Evolutionary conservation across 2,797 vertebrate genomes (phyloP), one percentile per base, ranked within the genome.

Genomic region (Esox masquinongy): DNA sequence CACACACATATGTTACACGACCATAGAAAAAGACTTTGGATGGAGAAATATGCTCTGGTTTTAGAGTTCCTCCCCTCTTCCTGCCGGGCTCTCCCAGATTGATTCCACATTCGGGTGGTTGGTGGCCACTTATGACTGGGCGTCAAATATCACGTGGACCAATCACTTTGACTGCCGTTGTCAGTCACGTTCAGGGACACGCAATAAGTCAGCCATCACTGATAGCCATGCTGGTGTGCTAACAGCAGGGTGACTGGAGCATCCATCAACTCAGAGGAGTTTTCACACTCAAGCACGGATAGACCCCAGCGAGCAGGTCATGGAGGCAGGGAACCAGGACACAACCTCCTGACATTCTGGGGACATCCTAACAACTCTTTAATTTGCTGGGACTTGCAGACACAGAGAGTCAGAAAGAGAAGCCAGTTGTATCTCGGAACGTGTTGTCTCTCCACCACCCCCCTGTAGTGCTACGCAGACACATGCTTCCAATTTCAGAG

Each of bases 41-140:
- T 81, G 77, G 81, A 78, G 79, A 80, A 77, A 76, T 81, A 59
- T 80, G 75, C 72, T 87, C 64, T 77, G 51, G 77, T 79, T 78
- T 77, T 76, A 71, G 51, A 22, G 24, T 66, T 74, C 24, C 66
- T 63, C 68, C 67, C 24, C 63, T n/a, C n/a, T 79, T 79, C 51
- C 26, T 69, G 63, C 71, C 77, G 77, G 59, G 59, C 39, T 69
- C 70, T 43, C 61, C 68, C 75, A 80, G 82, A 86, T 79, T 85
- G 79, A 84, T 76, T 87, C 82, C 87, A 90, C 77, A 78, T 86
- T 86, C 87, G 19, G 56, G 63, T 69, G 43, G 73, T 47, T 16
- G 59, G 71, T 9, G 64, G 51, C 67, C n/a, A 59, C 51, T 31
- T 22, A 29, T 70, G 17, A 7, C 16, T 17, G 17, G 36, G 67